Percentiles rank a stretch among this genome's conserved stretches.
phyloP scores from a whole-genome alignment of 1,140 invertebrate species.

The Apis dorsata region DNA sequence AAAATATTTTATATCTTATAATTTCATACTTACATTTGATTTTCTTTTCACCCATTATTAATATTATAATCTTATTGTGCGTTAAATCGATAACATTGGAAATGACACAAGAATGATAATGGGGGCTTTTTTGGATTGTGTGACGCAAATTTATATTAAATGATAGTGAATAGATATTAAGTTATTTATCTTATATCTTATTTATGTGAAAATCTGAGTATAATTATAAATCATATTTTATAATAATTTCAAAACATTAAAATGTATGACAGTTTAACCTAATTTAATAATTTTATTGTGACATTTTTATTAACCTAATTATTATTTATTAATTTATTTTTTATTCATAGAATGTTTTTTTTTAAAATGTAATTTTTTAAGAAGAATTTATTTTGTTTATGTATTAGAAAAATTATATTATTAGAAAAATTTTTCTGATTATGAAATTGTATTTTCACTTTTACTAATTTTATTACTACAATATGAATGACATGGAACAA shows the following conservation, averaged over 20 bases:
- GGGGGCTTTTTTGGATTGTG: background rate
- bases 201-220: background rate
- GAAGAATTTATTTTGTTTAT: background rate
- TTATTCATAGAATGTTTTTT: background rate
- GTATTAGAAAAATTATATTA: too few relatives aligned
- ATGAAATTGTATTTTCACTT: slow-evolving; percentile 14
- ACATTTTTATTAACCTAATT: background rate
- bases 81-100: background rate
- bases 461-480: background rate
- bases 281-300: background rate
- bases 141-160: background rate
- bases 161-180: background rate
- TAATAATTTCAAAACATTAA: background rate
- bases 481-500: slow-evolving; percentile 41
- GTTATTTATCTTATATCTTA: background rate
- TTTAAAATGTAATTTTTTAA: background rate
- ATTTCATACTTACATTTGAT: too few relatives aligned
- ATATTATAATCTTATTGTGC: background rate
- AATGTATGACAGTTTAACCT: slow-evolving; percentile 18
- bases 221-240: background rate
- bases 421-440: background rate
- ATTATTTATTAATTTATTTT: background rate
- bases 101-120: background rate
- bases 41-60: background rate
- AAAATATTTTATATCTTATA: too few relatives aligned